Evolutionary conservation across 2,797 vertebrate species (phyloP).

Genomic region (Mus spretus): DNA sequence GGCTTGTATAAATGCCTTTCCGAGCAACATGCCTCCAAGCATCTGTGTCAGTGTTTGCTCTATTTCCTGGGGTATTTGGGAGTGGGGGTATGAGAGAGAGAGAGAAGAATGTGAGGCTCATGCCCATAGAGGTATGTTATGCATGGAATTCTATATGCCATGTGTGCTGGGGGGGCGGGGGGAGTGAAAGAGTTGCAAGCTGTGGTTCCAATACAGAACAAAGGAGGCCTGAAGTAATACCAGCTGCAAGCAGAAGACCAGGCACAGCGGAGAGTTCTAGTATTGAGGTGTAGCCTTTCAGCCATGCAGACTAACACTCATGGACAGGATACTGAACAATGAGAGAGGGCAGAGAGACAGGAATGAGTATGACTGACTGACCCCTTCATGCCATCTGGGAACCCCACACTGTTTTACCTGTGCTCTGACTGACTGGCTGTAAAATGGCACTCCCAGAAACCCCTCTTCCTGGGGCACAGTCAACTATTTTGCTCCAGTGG

Average conservation of each 20-base stretch:
- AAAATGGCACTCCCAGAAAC: background rate
- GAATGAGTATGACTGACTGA: background rate
- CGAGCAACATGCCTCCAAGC: constrained; percentile 50
- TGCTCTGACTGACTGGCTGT: background rate
- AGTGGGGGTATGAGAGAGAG: background rate
- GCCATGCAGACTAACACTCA: background rate
- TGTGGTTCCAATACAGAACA: constrained; percentile 68
- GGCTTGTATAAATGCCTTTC: constrained; percentile 42
- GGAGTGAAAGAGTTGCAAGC: background rate
- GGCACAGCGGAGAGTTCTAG: background rate
- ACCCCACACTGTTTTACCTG: background rate
- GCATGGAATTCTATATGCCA: constrained; percentile 67
- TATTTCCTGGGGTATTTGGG: constrained; percentile 63
- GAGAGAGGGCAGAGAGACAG: no score
- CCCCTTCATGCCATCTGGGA: background rate
- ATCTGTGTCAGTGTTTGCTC: constrained; percentile 44
- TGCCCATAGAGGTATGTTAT: constrained; percentile 43
- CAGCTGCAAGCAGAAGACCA: constrained; percentile 53
- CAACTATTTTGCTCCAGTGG: background rate
- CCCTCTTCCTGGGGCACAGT: background rate
- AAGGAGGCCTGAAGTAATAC: constrained; percentile 58
- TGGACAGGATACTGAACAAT: background rate
- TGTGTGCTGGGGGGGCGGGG: background rate
- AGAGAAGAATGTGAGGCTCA: constrained; percentile 70
- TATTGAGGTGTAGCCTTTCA: constrained; percentile 1